Evolutionary conservation across 2,888 invertebrate genomes (phyloP).

Genomic region (Acanthosepion esculentum): DNA sequence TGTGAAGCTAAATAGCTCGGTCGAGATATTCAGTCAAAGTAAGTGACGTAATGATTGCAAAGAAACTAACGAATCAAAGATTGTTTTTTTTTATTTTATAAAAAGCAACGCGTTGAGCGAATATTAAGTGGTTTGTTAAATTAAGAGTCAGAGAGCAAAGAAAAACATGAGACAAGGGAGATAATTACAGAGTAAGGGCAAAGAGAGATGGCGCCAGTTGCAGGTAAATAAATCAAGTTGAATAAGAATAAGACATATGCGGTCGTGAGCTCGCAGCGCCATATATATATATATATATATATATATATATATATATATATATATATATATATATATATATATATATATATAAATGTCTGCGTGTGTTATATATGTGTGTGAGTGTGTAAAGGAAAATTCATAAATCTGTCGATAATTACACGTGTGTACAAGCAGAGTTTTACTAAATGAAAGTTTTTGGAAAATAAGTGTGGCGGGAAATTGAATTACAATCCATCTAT

Average conservation of each 20-base stretch:
- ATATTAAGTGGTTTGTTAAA: neutral
- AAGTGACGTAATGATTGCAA: neutral
- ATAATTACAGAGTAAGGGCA: neutral
- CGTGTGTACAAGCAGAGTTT: too few species aligned
- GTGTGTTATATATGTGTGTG: neutral
- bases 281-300: neutral
- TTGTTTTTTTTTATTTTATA: neutral
- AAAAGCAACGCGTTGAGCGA: neutral
- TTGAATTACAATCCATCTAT: too few species aligned
- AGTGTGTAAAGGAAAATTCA: too few species aligned
- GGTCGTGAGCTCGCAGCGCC: neutral
- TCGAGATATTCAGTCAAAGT: neutral
- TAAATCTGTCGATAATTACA: too few species aligned
- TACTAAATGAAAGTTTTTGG: too few species aligned
- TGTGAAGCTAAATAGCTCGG: neutral
- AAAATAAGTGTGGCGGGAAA: too few species aligned
- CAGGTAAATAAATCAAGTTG: neutral
- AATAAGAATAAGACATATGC: neutral
- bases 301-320: constrained; percentile 23
- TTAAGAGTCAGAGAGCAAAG: neutral
- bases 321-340: neutral
- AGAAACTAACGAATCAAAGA: neutral
- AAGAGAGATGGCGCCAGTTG: neutral
- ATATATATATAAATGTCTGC: neutral
- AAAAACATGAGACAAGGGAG: neutral